phyloP scores from a whole-genome alignment of 2,797 vertebrate species.

The Smutsia gigantea region DNA sequence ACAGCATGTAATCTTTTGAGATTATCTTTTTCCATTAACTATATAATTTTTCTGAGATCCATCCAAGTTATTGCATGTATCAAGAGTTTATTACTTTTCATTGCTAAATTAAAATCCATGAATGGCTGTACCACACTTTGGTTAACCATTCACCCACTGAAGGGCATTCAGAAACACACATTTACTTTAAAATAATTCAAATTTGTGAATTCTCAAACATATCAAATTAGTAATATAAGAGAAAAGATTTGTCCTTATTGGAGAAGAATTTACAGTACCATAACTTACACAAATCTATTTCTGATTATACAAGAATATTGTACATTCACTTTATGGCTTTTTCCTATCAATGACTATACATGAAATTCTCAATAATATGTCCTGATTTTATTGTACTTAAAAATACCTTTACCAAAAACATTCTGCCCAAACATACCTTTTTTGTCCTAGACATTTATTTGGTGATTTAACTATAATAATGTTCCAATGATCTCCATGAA shows the following conservation, averaged over 20 bases:
- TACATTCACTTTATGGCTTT: neutral
- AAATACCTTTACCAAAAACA: neutral
- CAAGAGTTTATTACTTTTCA: neutral
- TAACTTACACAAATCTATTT: neutral
- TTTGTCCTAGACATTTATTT: neutral
- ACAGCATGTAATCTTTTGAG: neutral
- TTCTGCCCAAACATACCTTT: neutral
- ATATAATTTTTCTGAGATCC: neutral
- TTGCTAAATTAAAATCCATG: neutral
- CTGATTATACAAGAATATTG: neutral
- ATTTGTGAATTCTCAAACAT: conserved; percentile 43
- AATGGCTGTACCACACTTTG: neutral
- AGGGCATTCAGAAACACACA: neutral
- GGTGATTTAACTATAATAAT: neutral
- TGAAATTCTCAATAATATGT: neutral
- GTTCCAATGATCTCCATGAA: neutral
- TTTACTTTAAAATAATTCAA: conserved; percentile 16
- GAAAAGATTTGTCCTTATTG: neutral
- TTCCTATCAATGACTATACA: neutral
- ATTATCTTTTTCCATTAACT: neutral
- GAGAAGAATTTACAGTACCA: neutral
- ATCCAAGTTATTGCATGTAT: neutral
- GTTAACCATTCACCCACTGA: neutral
- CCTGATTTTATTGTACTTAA: conserved; percentile 4
- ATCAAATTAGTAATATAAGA: neutral